Percentiles rank a stretch among this genome's conserved stretches.
These are phyloP conservation scores for Euura saliciscinereae DNA, from an alignment of 1,140 invertebrate genomes.

Conservation along the genomic window DNA sequence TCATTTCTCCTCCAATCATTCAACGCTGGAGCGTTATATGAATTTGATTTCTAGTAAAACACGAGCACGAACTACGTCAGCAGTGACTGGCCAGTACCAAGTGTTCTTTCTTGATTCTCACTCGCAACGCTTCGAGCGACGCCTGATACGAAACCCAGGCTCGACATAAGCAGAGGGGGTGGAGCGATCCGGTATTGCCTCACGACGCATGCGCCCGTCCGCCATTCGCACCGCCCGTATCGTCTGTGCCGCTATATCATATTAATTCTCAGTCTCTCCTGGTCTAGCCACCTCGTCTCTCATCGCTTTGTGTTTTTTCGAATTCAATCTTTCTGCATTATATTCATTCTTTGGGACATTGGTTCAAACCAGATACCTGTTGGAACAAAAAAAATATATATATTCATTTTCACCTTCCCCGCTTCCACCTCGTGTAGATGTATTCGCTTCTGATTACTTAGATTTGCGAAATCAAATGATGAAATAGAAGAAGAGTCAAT, in stretches of 20 bases:
- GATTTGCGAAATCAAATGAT: too few species aligned
- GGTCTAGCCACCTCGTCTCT: background rate
- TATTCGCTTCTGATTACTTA: too few species aligned
- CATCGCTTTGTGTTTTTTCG: background rate
- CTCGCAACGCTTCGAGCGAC: background rate
- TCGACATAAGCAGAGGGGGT: background rate
- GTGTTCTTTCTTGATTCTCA: background rate
- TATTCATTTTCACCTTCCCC: background rate
- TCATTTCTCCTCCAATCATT: too few species aligned
- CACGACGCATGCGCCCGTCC: background rate
- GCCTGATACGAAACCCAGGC: background rate
- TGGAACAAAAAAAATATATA: too few species aligned
- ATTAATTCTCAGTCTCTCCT: too few species aligned
- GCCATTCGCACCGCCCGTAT: background rate
- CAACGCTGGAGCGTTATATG: too few species aligned
- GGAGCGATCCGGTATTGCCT: background rate
- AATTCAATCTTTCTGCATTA: background rate
- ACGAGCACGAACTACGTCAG: conserved; percentile 4
- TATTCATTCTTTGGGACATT: background rate
- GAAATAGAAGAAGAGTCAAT: too few species aligned
- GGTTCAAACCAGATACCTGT: too few species aligned
- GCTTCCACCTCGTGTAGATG: background rate
- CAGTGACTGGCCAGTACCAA: background rate
- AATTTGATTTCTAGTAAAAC: background rate
- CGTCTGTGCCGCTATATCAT: background rate